Conservation (phyloP, 2,113 vertebrate species). For the Abramis brama region DNA sequence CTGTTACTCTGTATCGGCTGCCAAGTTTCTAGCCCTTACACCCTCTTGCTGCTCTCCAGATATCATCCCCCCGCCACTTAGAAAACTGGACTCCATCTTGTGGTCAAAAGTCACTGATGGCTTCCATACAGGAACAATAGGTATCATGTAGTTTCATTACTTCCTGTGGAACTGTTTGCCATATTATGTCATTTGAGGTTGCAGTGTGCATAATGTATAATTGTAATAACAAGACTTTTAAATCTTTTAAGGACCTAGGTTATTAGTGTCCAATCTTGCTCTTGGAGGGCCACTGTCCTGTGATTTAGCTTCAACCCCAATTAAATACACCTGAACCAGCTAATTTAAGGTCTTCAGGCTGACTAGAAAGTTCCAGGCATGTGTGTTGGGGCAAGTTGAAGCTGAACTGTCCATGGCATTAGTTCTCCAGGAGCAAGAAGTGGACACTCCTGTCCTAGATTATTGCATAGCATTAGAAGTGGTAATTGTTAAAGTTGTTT, state of each 20-base stretch:
- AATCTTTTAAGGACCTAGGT: not conserved
- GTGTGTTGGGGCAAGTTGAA: not conserved
- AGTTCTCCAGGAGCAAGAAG: not conserved
- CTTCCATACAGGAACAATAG: constrained; percentile 44
- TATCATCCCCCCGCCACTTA: constrained; percentile 80
- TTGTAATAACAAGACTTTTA: not conserved
- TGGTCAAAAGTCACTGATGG: constrained; percentile 81
- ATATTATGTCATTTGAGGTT: not conserved
- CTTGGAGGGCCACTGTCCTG: not conserved
- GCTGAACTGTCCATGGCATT: not conserved
- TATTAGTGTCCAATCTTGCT: not conserved
- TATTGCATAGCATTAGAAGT: not conserved
- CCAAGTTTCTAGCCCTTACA: constrained; percentile 88
- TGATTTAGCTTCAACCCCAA: not conserved
- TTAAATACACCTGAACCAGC: not conserved
- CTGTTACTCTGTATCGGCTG: constrained; percentile 91
- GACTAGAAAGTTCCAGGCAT: not conserved
- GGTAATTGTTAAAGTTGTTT: constrained; percentile 27
- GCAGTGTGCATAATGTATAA: not conserved
- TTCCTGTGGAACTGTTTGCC: not conserved
- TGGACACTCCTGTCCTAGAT: not conserved
- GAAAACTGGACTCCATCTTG: constrained; percentile 85
- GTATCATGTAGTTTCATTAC: constrained; percentile 36
- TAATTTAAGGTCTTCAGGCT: not conserved
- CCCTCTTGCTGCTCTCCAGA: constrained; percentile 90